phyloP scores from a whole-genome alignment of 2,113 vertebrate genomes.

The Dryoscopus gambensis region DNA sequence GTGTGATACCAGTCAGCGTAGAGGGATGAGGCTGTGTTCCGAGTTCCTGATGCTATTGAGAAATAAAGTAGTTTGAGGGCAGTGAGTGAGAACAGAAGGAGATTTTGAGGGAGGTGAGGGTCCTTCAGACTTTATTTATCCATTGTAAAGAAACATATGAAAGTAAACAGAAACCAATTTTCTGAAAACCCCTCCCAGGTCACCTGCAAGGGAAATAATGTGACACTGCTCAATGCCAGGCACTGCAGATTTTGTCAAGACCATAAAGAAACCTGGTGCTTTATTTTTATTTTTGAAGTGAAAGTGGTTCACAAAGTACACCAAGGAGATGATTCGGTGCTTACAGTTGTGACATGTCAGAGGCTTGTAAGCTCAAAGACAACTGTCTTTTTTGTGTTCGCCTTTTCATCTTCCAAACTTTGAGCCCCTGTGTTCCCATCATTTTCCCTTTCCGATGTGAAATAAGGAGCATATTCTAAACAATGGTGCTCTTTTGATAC shows the following conservation, averaged over 20 bases:
- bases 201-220: conserved; percentile 3
- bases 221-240: background rate
- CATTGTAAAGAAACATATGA: conserved; percentile 2
- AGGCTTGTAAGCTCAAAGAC: conserved; percentile 54
- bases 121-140: background rate
- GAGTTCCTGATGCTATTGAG: background rate
- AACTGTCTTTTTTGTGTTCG: conserved; percentile 53
- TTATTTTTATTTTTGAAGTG: conserved; percentile 59
- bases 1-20: background rate
- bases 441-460: conserved; percentile 8
- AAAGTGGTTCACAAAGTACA: conserved; percentile 43
- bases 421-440: conserved; percentile 42
- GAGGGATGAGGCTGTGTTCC: background rate
- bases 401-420: conserved; percentile 64
- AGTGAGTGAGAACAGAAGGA: background rate
- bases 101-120: conserved; percentile 23
- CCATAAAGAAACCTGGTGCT: background rate
- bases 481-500: conserved; percentile 54
- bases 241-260: conserved; percentile 9
- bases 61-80: background rate
- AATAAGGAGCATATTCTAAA: conserved; percentile 61
- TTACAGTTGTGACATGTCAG: conserved; percentile 56
- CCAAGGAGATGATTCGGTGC: conserved; percentile 34
- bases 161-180: conserved; percentile 39
- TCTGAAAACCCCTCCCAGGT: conserved; percentile 1